Conservation (phyloP, 2,888 invertebrate genomes). For the Teleogryllus oceanicus region DNA sequence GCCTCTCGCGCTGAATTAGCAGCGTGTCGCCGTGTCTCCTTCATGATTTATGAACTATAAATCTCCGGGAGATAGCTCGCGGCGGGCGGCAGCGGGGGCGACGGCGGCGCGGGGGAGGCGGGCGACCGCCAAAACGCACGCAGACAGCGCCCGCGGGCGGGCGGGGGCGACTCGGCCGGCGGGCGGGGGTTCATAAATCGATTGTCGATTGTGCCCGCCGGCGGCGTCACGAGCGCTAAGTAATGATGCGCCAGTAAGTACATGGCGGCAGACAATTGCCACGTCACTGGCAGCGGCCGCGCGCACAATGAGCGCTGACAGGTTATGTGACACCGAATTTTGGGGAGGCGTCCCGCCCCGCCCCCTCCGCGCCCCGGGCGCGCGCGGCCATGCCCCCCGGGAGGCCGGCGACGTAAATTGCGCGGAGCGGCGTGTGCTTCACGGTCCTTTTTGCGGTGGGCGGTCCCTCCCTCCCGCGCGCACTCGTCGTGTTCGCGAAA, state of each 20-base stretch:
- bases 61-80: not conserved
- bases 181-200: not conserved
- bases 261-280: conserved; percentile 8
- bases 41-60: conserved; percentile 18
- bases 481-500: too few relatives aligned
- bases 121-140: not conserved
- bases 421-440: too few relatives aligned
- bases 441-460: too few relatives aligned
- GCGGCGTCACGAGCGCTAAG: conserved; percentile 10
- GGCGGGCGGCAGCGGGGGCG: not conserved
- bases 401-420: too few relatives aligned
- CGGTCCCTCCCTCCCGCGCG: too few relatives aligned
- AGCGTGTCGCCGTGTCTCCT: conserved; percentile 10
- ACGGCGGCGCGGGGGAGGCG: not conserved
- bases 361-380: too few relatives aligned
- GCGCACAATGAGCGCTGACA: conserved; percentile 7
- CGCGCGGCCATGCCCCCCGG: too few relatives aligned
- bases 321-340: conserved; percentile 1
- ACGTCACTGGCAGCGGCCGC: not conserved
- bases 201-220: not conserved
- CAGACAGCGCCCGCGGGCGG: not conserved
- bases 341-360: not conserved
- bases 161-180: not conserved
- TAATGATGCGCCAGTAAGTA: conserved; percentile 18
- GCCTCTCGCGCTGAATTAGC: conserved; percentile 18